These are phyloP conservation scores for Ceriagrion tenellum DNA, from an alignment of 2,888 invertebrate species.

Conservation along the genomic window DNA sequence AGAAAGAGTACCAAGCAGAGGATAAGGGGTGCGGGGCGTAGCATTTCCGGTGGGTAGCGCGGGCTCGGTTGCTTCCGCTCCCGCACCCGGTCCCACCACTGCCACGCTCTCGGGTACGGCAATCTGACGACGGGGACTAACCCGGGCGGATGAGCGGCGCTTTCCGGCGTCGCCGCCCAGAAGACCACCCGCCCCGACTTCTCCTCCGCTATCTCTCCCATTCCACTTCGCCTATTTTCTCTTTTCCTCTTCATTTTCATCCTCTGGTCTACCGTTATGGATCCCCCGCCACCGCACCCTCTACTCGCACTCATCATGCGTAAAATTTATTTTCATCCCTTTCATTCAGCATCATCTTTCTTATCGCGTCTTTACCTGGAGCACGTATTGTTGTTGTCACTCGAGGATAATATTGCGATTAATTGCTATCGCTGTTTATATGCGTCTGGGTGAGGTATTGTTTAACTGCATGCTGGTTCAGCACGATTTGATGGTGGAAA, in stretches of 20 bases:
- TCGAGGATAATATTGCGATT: no score
- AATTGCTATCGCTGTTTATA: no score
- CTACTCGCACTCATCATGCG: no score
- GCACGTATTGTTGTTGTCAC: background rate
- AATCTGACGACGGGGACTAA: background rate
- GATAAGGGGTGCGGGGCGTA: background rate
- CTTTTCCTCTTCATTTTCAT: conserved; percentile 33
- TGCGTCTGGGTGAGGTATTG: no score
- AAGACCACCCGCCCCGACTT: no score
- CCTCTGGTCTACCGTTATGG: background rate
- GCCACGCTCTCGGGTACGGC: background rate
- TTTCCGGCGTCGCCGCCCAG: background rate
- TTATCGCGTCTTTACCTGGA: background rate
- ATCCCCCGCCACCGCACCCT: background rate
- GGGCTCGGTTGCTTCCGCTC: background rate
- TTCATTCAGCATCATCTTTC: background rate
- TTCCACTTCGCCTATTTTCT: conserved; percentile 13
- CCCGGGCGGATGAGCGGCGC: background rate
- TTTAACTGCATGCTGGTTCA: no score
- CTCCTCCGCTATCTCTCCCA: background rate
- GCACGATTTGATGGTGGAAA: no score
- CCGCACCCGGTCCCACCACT: background rate
- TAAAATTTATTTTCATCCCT: background rate
- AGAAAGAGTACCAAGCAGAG: no score
- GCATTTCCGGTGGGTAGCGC: background rate